phyloP scores from a whole-genome alignment of 1,140 invertebrate species.

The Meloidogyne exigua region DNA sequence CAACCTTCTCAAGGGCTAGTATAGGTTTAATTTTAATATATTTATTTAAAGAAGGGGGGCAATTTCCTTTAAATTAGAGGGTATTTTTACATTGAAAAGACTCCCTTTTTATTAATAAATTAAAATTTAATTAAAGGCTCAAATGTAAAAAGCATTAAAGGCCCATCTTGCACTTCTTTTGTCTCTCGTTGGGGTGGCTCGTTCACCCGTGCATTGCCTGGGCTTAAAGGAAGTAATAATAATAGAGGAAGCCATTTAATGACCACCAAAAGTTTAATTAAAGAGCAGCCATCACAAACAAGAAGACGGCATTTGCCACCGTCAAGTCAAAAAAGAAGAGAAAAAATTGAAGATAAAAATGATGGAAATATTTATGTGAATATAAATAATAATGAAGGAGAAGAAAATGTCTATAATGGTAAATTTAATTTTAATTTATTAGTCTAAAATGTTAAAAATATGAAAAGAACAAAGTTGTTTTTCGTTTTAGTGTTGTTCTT shows the following conservation, averaged over 20 bases:
- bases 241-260: background rate
- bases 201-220: background rate
- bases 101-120: too few species aligned
- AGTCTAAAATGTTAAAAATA: too few species aligned
- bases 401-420: background rate
- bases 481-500: too few species aligned
- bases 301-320: background rate
- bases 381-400: background rate
- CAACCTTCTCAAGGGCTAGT: background rate
- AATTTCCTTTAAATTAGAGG: too few species aligned
- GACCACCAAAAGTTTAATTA: background rate
- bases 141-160: background rate
- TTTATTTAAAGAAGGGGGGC: too few species aligned
- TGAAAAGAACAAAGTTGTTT: too few species aligned
- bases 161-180: background rate
- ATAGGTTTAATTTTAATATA: background rate
- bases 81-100: too few species aligned
- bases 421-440: background rate
- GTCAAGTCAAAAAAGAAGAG: background rate
- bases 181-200: background rate
- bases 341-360: background rate
- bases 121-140: conserved; percentile 5
- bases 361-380: background rate
- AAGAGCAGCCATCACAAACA: background rate
- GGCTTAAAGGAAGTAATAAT: background rate